Conservation (phyloP, 2,797 vertebrate species). For the Xerus rutilus region DNA sequence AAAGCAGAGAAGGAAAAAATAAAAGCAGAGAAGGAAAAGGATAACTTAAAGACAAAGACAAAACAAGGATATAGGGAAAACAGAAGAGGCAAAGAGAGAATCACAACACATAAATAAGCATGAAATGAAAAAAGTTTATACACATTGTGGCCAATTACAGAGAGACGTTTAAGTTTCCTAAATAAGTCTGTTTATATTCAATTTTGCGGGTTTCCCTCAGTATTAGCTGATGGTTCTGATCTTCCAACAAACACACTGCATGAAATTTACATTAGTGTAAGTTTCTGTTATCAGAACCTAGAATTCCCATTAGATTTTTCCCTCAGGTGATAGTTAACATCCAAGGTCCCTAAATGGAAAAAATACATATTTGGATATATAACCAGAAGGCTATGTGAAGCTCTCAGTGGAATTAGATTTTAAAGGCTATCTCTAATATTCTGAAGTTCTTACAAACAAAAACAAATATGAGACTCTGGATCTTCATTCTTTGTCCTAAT, state of each 20-base stretch:
- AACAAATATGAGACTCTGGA: neutral
- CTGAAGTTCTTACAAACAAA: slow-evolving; percentile 48
- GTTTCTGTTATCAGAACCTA: slow-evolving; percentile 50
- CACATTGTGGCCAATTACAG: neutral
- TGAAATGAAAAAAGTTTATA: neutral
- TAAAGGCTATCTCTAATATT: neutral
- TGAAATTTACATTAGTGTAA: slow-evolving; percentile 10
- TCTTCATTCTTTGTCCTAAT: slow-evolving; percentile 35
- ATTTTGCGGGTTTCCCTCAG: neutral
- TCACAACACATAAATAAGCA: neutral
- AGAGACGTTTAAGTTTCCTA: neutral
- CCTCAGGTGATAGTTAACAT: slow-evolving; percentile 13
- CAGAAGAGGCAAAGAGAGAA: neutral
- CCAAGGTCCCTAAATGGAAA: slow-evolving; percentile 31
- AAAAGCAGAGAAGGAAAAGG: slow-evolving; percentile 38
- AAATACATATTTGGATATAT: neutral
- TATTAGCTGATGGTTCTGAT: slow-evolving; percentile 8
- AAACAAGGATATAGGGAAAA: slow-evolving; percentile 11
- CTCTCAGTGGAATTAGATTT: slow-evolving; percentile 16
- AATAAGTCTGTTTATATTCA: slow-evolving; percentile 7
- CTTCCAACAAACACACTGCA: neutral
- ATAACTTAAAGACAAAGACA: neutral
- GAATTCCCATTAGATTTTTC: slow-evolving; percentile 42
- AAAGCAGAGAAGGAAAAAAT: slow-evolving; percentile 28
- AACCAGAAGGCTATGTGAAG: slow-evolving; percentile 15